Conservation (phyloP, 1,140 invertebrate species). For the Sycophaga agraensis region DNA sequence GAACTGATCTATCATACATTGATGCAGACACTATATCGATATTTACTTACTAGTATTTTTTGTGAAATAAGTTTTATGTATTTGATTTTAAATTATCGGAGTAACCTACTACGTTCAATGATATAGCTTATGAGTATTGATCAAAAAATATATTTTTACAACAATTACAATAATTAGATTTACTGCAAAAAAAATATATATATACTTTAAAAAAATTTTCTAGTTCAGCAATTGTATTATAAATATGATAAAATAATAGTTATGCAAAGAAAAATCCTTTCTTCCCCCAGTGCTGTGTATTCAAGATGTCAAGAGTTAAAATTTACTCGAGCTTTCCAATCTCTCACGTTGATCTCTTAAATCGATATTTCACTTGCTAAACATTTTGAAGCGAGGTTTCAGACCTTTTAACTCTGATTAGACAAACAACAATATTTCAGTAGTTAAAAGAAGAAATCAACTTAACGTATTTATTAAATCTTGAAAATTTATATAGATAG, state of each 20-base stretch:
- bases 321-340: neutral
- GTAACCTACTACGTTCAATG: no score
- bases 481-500: no score
- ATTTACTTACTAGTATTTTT: no score
- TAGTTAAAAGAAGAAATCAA: neutral
- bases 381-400: slow-evolving; percentile 2
- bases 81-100: no score
- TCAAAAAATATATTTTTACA: no score
- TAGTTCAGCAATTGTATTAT: neutral
- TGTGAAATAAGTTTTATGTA: no score
- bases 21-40: no score
- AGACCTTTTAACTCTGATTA: neutral
- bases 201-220: no score
- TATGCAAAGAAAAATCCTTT: neutral
- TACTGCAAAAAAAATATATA: neutral
- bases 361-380: slow-evolving; percentile 10
- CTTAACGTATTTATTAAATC: no score
- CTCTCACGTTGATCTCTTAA: slow-evolving; percentile 21
- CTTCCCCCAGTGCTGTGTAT: neutral
- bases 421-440: neutral
- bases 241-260: slow-evolving; percentile 1
- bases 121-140: no score
- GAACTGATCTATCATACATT: no score
- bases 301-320: slow-evolving; percentile 3
- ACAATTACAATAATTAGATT: neutral